phyloP scores from a whole-genome alignment of 2,888 invertebrate species.

The Apamea anceps region DNA sequence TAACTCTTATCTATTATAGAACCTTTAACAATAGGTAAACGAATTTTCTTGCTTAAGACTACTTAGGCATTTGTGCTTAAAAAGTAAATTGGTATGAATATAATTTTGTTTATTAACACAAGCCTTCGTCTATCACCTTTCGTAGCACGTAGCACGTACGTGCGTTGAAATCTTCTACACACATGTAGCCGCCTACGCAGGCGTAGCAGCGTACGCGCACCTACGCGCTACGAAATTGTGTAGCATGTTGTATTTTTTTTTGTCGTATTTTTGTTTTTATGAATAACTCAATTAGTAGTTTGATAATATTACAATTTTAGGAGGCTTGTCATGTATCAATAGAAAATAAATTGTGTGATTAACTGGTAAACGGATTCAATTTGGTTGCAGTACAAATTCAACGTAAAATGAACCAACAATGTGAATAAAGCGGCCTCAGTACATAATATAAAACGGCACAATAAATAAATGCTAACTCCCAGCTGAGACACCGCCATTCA shows the following conservation, averaged over 20 bases:
- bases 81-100: too few relatives aligned
- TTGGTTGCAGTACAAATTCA: neutral
- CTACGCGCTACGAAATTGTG: conserved; percentile 63
- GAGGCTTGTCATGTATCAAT: too few relatives aligned
- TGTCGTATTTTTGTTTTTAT: too few relatives aligned
- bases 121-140: conserved; percentile 16
- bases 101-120: too few relatives aligned
- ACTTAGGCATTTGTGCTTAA: too few relatives aligned
- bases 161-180: conserved; percentile 75
- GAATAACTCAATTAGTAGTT: neutral
- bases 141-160: conserved; percentile 68
- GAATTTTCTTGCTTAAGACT: neutral
- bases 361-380: neutral
- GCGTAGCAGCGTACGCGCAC: conserved; percentile 65
- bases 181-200: conserved; percentile 69
- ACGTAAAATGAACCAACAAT: neutral
- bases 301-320: neutral
- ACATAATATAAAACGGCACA: conserved; percentile 18
- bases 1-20: neutral
- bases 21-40: neutral
- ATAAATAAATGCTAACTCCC: conserved; percentile 45
- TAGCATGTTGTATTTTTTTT: conserved; percentile 20
- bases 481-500: conserved; percentile 65
- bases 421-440: neutral
- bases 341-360: neutral